A percentile compares a stretch with the other conserved stretches of the same genome.
Evolutionary conservation across 2,888 invertebrate genomes (phyloP).

Genomic region (Rhagonycha lutea): DNA sequence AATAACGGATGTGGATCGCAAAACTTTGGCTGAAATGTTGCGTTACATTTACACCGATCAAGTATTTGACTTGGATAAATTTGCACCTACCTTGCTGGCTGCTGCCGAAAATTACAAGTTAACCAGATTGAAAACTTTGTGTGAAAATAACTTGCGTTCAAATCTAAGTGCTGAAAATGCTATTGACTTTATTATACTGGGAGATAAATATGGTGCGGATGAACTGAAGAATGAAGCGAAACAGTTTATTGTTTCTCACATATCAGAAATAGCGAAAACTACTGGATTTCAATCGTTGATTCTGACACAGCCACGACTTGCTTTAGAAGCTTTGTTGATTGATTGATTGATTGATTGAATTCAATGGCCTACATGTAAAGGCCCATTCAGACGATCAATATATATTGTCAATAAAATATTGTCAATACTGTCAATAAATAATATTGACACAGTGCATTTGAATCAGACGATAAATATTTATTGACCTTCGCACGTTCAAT

Average conservation of each 20-base stretch:
- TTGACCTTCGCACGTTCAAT: too few species aligned
- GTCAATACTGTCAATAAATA: too few species aligned
- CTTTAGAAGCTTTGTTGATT: too few species aligned
- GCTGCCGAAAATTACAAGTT: conserved; percentile 99
- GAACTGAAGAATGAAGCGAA: conserved; percentile 98
- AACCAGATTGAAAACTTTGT: conserved; percentile 98
- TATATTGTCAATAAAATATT: too few species aligned
- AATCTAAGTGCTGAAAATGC: conserved; percentile 95
- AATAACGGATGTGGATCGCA: too few species aligned
- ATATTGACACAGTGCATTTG: too few species aligned
- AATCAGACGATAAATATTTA: too few species aligned
- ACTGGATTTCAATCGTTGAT: not conserved
- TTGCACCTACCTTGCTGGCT: conserved; percentile 97
- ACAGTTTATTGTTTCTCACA: conserved; percentile 98
- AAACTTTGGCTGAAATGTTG: too few species aligned
- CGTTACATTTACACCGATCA: conserved; percentile 98
- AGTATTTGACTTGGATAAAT: conserved; percentile 93
- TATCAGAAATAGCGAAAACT: conserved; percentile 40
- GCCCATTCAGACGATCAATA: too few species aligned
- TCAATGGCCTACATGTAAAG: too few species aligned
- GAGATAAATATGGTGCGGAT: conserved; percentile 97
- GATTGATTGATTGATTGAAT: too few species aligned
- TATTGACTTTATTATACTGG: conserved; percentile 94
- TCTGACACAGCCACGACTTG: not conserved
- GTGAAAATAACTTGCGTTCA: conserved; percentile 94